phyloP scores from a whole-genome alignment of 2,113 vertebrate species.

The Austrofundulus limnaeus region DNA sequence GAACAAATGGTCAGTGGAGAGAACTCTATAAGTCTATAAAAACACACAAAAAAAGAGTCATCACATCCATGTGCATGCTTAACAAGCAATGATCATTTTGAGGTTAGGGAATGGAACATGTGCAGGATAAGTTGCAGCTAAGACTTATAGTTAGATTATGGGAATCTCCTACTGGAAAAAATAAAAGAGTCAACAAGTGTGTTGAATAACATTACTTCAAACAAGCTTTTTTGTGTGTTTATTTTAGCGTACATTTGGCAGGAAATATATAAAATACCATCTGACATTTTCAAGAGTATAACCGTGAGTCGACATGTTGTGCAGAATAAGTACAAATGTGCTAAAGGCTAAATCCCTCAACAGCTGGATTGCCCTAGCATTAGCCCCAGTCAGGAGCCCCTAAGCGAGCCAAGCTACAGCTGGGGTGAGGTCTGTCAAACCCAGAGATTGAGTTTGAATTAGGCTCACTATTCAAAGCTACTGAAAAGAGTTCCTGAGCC shows the following conservation, averaged over 20 bases:
- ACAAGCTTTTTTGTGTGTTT: conserved; percentile 4
- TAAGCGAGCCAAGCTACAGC: conserved; percentile 85
- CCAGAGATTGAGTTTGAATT: conserved; percentile 89
- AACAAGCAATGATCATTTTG: conserved; percentile 60
- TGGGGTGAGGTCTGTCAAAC: conserved; percentile 85
- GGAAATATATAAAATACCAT: conserved; percentile 41
- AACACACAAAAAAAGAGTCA: conserved; percentile 22
- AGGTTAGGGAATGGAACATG: conserved; percentile 60
- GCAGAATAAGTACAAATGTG: conserved; percentile 43
- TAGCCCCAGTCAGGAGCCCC: conserved; percentile 89
- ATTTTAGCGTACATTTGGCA: background rate
- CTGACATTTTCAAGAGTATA: conserved; percentile 62
- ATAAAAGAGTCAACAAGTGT: conserved; percentile 21
- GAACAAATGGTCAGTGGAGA: conserved; percentile 66
- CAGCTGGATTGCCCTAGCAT: conserved; percentile 87
- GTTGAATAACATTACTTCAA: conserved; percentile 29
- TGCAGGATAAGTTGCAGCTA: conserved; percentile 11
- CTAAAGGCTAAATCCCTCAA: conserved; percentile 57
- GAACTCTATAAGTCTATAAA: conserved; percentile 41
- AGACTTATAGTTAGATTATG: conserved; percentile 23
- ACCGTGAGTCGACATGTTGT: conserved; percentile 56
- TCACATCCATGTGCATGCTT: conserved; percentile 38
- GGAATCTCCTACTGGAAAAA: conserved; percentile 34
- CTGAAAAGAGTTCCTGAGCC: conserved; percentile 86
- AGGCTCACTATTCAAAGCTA: conserved; percentile 88